Conservation (phyloP, 2,113 vertebrate genomes). For the Phoxinus phoxinus region DNA sequence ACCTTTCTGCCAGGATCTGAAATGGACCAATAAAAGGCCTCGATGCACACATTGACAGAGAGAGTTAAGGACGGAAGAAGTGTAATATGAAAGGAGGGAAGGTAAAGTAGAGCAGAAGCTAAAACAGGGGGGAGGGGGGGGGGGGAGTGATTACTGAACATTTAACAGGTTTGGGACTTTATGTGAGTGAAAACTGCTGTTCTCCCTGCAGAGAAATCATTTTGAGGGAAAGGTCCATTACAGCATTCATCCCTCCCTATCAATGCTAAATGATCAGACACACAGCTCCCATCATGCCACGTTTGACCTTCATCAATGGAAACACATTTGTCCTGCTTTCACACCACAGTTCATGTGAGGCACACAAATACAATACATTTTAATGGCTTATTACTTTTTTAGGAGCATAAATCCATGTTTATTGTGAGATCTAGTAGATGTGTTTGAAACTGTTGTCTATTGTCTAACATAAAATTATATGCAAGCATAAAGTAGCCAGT, state of each 20-base stretch:
- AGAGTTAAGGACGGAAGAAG: not conserved
- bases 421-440: not conserved
- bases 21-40: constrained; percentile 41
- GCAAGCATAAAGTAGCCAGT: no score
- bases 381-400: not conserved
- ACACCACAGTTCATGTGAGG: not conserved
- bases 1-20: not conserved
- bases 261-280: constrained; percentile 60
- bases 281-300: constrained; percentile 37
- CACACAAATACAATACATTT: not conserved
- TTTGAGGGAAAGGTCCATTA: constrained; percentile 61
- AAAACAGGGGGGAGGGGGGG: not conserved
- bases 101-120: not conserved
- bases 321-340: constrained; percentile 2
- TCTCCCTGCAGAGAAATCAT: constrained; percentile 64
- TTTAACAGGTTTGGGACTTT: constrained; percentile 10
- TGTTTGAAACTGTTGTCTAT: no score
- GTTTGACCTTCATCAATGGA: constrained; percentile 32
- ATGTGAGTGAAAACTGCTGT: constrained; percentile 19
- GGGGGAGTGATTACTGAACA: not conserved
- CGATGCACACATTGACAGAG: not conserved
- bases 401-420: not conserved
- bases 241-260: constrained; percentile 60
- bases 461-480: no score
- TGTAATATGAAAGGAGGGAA: not conserved